phyloP scores from a whole-genome alignment of 1,140 invertebrate genomes.

The Uloborus diversus region DNA sequence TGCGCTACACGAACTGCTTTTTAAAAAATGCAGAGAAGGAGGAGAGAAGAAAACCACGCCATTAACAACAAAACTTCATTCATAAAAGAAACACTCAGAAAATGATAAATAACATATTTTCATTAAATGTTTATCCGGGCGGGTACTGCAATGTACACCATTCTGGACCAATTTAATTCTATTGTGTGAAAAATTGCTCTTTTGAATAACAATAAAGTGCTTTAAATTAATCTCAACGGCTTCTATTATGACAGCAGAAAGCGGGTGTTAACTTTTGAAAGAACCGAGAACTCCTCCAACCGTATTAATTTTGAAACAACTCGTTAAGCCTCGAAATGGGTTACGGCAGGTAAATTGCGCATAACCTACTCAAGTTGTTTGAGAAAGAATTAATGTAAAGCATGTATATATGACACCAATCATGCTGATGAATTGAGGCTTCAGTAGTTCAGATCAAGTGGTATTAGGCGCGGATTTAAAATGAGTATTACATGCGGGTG shows the following conservation, averaged over 20 bases:
- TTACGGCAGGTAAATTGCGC: too few relatives aligned
- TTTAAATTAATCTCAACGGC: constrained; percentile 41
- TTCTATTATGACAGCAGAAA: constrained; percentile 26
- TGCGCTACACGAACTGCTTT: too few relatives aligned
- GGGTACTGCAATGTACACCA: neutral
- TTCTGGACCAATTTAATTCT: constrained; percentile 35
- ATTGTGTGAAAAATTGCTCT: constrained; percentile 31
- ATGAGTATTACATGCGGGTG: too few relatives aligned
- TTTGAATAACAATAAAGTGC: constrained; percentile 43
- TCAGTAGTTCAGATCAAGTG: too few relatives aligned
- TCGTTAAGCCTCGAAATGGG: constrained; percentile 28
- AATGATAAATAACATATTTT: constrained; percentile 35
- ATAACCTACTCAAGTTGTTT: too few relatives aligned
- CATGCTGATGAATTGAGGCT: too few relatives aligned
- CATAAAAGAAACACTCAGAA: neutral
- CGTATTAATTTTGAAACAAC: constrained; percentile 11
- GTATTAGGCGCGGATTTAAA: too few relatives aligned
- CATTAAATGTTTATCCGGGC: constrained; percentile 1
- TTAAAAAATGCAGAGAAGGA: too few relatives aligned
- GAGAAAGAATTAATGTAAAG: too few relatives aligned
- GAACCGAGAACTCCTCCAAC: neutral
- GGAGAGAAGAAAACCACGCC: too few relatives aligned
- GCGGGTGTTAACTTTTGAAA: constrained; percentile 32
- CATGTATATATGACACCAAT: too few relatives aligned
- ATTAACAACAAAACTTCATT: too few relatives aligned